Percentiles rank a stretch among this genome's conserved stretches.
These are phyloP conservation scores for Rhinoderma darwinii DNA, from an alignment of 2,113 vertebrate genomes.

Conservation along the genomic window DNA sequence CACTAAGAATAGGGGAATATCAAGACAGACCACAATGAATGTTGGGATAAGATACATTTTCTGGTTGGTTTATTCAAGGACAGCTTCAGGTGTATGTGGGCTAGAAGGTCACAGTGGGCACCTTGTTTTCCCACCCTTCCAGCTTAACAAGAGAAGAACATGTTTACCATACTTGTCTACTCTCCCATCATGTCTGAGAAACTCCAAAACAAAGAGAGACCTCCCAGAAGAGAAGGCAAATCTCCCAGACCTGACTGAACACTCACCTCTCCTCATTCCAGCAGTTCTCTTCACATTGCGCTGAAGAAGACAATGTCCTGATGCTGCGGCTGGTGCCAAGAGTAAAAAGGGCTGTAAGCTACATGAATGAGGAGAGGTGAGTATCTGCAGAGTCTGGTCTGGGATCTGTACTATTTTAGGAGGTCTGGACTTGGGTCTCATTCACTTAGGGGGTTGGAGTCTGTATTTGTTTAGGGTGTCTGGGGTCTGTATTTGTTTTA, in stretches of 20 bases:
- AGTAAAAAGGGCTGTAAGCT: too few relatives aligned
- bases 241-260: not conserved
- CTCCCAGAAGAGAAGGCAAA: not conserved
- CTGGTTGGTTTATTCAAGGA: not conserved
- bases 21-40: conserved; percentile 56
- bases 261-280: not conserved
- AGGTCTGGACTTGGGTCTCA: too few relatives aligned
- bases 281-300: not conserved
- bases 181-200: not conserved
- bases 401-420: too few relatives aligned
- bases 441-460: too few relatives aligned
- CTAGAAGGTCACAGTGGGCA: not conserved
- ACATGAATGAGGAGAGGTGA: too few relatives aligned
- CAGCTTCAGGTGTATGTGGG: not conserved
- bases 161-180: not conserved
- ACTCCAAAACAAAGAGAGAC: not conserved
- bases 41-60: conserved; percentile 22
- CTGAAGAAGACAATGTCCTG: not conserved
- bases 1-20: conserved; percentile 76
- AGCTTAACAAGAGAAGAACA: not conserved
- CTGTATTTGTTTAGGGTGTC: too few relatives aligned
- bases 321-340: not conserved
- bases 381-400: too few relatives aligned
- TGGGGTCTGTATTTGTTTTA: not conserved
- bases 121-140: not conserved